Conservation (phyloP, 2,113 vertebrate genomes). For the Holacanthus passer region DNA sequence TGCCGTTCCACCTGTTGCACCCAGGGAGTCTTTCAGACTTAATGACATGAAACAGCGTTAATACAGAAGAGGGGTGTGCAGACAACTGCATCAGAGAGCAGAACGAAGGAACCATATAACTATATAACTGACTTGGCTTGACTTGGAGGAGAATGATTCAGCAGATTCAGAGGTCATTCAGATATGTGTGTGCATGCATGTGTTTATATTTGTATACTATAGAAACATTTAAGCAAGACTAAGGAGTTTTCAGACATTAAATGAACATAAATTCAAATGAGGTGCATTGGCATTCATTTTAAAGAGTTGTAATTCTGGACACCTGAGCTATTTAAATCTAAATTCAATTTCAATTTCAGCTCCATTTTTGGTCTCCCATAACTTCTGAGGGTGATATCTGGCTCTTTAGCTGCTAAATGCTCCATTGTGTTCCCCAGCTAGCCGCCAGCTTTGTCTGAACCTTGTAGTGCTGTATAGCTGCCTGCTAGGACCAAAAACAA, state of each 20-base stretch:
- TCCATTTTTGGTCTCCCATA: background rate
- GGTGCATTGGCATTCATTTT: no score
- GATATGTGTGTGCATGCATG: no score
- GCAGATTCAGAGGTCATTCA: no score
- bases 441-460: background rate
- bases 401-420: background rate
- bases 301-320: background rate
- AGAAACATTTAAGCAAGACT: no score
- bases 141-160: no score
- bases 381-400: no score
- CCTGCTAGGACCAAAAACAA: no score
- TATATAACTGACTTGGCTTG: no score
- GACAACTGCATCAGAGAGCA: slow-evolving; percentile 14
- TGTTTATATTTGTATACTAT: no score
- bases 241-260: no score
- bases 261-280: no score
- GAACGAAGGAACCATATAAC: no score
- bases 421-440: background rate
- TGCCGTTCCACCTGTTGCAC: slow-evolving; percentile 24
- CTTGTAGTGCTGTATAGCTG: background rate
- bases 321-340: background rate
- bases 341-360: background rate
- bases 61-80: background rate
- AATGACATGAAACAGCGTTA: slow-evolving; percentile 25
- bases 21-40: slow-evolving; percentile 28